A percentile compares a stretch with the other conserved stretches of the same genome.
phyloP scores from a whole-genome alignment of 2,888 invertebrate species.

The Dolomedes plantarius region DNA sequence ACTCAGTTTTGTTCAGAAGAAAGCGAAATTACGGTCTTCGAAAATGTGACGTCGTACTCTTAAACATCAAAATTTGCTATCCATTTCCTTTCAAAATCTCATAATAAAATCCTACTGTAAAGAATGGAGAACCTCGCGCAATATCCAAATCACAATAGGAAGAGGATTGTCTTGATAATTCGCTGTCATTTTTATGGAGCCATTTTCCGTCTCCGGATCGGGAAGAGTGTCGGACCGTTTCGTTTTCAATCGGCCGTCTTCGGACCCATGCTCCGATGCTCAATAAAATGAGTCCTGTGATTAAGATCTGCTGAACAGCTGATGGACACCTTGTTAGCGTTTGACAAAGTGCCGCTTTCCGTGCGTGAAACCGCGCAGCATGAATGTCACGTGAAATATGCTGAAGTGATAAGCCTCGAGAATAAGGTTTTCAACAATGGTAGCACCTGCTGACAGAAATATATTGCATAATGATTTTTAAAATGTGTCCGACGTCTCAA shows the following conservation, averaged over 20 bases:
- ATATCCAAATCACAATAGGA: not conserved
- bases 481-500: not conserved
- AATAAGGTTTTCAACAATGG: not conserved
- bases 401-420: not conserved
- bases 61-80: no score
- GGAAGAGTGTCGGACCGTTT: conserved; percentile 26
- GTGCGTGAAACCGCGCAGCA: conserved; percentile 48
- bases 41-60: no score
- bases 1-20: no score
- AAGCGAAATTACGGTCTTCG: no score
- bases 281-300: conserved; percentile 22
- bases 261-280: conserved; percentile 23
- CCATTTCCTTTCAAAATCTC: no score
- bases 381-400: conserved; percentile 11
- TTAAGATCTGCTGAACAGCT: conserved; percentile 8
- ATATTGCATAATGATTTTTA: not conserved
- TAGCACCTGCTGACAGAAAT: not conserved
- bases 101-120: no score
- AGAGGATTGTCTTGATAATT: not conserved
- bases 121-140: no score
- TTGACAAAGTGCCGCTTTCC: conserved; percentile 52
- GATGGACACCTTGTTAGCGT: conserved; percentile 40
- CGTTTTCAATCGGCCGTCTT: conserved; percentile 11
- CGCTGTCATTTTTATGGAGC: not conserved
- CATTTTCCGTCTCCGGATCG: not conserved